Evolutionary conservation across 2,113 vertebrate species (phyloP).

Genomic region (Ammodytes marinus): DNA sequence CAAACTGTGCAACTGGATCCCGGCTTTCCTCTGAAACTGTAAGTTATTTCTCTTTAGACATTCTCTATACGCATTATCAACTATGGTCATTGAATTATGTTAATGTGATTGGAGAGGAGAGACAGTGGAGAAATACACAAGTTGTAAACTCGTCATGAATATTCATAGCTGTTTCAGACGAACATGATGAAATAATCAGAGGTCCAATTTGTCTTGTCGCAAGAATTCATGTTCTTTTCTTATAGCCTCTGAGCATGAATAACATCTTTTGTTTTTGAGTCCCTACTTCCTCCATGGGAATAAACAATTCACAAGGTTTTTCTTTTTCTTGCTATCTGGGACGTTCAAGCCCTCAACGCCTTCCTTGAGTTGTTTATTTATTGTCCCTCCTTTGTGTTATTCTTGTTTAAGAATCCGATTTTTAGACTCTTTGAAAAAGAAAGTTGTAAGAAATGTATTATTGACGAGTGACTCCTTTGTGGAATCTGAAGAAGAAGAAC

Average conservation of each 20-base stretch:
- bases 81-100: not conserved
- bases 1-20: slow-evolving; percentile 38
- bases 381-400: not conserved
- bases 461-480: slow-evolving; percentile 9
- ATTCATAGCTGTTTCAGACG: slow-evolving; percentile 31
- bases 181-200: slow-evolving; percentile 62
- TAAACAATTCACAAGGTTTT: slow-evolving; percentile 43
- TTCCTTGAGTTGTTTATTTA: slow-evolving; percentile 12
- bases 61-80: not conserved
- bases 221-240: slow-evolving; percentile 48
- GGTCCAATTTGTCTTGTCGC: slow-evolving; percentile 59
- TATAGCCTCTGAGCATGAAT: slow-evolving; percentile 50
- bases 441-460: slow-evolving; percentile 18
- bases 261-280: slow-evolving; percentile 63
- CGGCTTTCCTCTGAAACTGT: slow-evolving; percentile 60
- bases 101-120: not conserved
- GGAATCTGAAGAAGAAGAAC: not conserved
- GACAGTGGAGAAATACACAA: not conserved
- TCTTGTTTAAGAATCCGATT: slow-evolving; percentile 16
- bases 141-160: slow-evolving; percentile 30
- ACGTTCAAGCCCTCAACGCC: slow-evolving; percentile 54
- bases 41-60: slow-evolving; percentile 55
- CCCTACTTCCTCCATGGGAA: slow-evolving; percentile 45
- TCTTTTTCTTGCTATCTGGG: slow-evolving; percentile 67
- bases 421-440: slow-evolving; percentile 27